phyloP scores from a whole-genome alignment of 2,888 invertebrate genomes.

The Protonemura montana region DNA sequence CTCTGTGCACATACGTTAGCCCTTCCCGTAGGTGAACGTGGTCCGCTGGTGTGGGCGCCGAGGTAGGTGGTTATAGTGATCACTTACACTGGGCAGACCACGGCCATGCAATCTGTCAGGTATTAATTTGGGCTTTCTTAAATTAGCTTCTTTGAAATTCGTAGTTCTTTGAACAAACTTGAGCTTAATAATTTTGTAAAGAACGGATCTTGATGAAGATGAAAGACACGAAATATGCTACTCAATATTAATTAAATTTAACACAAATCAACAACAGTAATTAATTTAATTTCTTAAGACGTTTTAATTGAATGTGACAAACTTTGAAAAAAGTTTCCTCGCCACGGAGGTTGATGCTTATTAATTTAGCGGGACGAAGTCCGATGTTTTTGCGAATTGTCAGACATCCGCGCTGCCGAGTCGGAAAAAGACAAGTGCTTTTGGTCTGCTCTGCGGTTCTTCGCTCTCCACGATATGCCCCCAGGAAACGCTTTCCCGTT shows the following conservation, averaged over 20 bases:
- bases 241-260: background rate
- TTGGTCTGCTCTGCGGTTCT: background rate
- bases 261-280: background rate
- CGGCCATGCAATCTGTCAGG: background rate
- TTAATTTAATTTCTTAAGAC: background rate
- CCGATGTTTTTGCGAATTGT: background rate
- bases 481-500: background rate
- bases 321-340: background rate
- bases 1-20: background rate
- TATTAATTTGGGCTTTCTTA: background rate
- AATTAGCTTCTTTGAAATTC: background rate
- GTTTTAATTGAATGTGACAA: background rate
- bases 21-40: background rate
- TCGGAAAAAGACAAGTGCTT: too few relatives aligned
- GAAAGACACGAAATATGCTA: background rate
- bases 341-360: background rate
- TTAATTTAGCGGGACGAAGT: background rate
- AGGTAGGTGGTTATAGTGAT: too few relatives aligned
- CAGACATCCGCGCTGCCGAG: background rate
- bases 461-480: background rate
- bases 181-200: background rate
- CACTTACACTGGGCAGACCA: background rate
- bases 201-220: background rate
- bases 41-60: background rate
- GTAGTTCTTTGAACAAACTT: background rate